Conservation (phyloP, 2,797 vertebrate species). For the Ctenopoma multispine region DNA sequence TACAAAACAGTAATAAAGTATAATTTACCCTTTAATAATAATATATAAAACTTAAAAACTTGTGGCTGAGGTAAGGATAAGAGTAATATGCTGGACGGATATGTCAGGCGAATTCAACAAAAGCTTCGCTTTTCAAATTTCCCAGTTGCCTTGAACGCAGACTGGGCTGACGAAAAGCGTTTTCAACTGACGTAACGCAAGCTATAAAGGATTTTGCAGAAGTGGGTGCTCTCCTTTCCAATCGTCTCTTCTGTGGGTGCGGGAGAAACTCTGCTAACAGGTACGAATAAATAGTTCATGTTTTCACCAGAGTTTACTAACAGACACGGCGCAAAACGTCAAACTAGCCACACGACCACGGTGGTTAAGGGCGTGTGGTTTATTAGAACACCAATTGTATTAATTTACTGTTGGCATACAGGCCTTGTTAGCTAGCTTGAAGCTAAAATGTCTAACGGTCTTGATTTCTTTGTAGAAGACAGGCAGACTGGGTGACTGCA, state of each 20-base stretch:
- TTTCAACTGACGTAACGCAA: slow-evolving; percentile 47
- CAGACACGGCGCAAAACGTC: too few relatives aligned
- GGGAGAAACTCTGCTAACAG: neutral
- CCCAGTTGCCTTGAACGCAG: neutral
- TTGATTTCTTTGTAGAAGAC: neutral
- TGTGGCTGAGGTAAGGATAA: too few relatives aligned
- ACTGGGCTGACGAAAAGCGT: slow-evolving; percentile 31
- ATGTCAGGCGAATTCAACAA: too few relatives aligned
- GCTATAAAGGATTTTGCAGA: slow-evolving; percentile 24
- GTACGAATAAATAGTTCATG: neutral
- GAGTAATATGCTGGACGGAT: too few relatives aligned
- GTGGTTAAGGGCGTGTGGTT: too few relatives aligned
- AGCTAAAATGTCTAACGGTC: neutral
- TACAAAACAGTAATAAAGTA: too few relatives aligned
- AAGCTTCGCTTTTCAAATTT: neutral
- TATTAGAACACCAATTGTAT: neutral
- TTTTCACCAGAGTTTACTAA: rapidly evolving
- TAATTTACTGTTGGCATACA: neutral
- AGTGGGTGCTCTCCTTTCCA: rapidly evolving
- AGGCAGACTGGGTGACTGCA: too few relatives aligned
- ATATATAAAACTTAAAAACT: too few relatives aligned
- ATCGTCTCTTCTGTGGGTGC: too few relatives aligned
- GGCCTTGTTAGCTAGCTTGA: neutral
- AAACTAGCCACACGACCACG: too few relatives aligned
- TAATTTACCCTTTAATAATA: too few relatives aligned